Evolutionary conservation across 2,888 invertebrate species (phyloP), one percentile per base, ranked within the genome.

Genomic region (Dynastes hyllus): DNA sequence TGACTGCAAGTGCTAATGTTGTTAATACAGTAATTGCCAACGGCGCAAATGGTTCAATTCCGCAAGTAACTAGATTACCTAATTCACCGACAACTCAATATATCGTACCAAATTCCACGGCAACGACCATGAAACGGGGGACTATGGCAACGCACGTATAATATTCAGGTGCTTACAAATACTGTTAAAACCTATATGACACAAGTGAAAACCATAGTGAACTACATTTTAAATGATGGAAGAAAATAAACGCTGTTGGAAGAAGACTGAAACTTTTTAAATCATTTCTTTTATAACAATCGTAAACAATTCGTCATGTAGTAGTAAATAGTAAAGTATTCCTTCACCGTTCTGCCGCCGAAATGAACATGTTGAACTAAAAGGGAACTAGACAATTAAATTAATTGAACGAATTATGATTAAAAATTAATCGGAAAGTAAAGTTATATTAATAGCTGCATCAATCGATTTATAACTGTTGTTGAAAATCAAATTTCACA

Each of bases 121-220:
- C 91, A 81, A 91, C 91, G 75, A 91, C 92, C 82, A 91, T 92
- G 73, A 93, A 93, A 86, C 90, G 93, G 75, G 92, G 92, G 80
- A 92, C 92, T 69, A 90, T 93, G 87, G 93, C 93, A 83, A 93
- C 93, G 87, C 93, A 93, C 86, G 93, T 93, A 90, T 93, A 92
- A 91, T 87, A 84, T 58, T 61, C 82, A 80, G 53, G 78, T 79
- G 79, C 58, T 40, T 73, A 77, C 27, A 78, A 73, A 75, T 75
- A 75, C 73, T 75, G 73, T 75, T 75, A 75, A 75, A 75, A 53
- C 8, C 69, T 70, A 13, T 70, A 53, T 16, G 40, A 61, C 27
- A 55, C 37, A 61, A 45, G 40, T 80, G 78, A 79, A 79, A 82
- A 78, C 76, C 79, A 73, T 81, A 83, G 82, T 83, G 82, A 83